A percentile compares a stretch with the other conserved stretches of the same genome.
Conservation (phyloP, 2,113 vertebrate species). For the Clarias batrachus region DNA sequence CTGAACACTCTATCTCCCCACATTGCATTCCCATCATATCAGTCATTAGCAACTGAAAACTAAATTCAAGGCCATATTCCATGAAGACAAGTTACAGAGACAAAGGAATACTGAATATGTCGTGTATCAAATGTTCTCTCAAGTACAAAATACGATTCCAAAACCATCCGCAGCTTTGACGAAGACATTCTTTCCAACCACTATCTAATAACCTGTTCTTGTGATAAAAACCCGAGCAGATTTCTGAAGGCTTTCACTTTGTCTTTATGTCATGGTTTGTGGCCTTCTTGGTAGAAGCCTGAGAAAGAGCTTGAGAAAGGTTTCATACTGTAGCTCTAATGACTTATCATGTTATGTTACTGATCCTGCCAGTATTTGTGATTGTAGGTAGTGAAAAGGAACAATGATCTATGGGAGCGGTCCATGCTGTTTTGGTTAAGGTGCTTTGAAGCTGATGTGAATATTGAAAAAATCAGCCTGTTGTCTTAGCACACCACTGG, state of each 20-base stretch:
- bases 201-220: background rate
- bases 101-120: background rate
- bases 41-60: background rate
- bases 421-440: conserved; percentile 1
- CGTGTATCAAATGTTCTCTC: conserved; percentile 3
- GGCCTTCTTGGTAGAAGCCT: background rate
- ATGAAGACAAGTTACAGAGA: background rate
- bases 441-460: background rate
- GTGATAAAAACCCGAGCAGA: background rate
- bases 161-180: background rate
- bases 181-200: conserved; percentile 1
- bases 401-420: background rate
- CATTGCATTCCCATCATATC: background rate
- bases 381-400: background rate
- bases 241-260: background rate
- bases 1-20: background rate
- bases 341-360: background rate
- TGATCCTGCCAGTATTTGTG: background rate
- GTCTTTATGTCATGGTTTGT: background rate
- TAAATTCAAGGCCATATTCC: background rate
- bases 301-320: background rate
- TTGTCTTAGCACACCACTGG: background rate
- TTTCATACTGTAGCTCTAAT: background rate
- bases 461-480: background rate
- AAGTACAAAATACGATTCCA: background rate